A percentile compares a stretch with the other conserved stretches of the same genome.
phyloP scores from a whole-genome alignment of 2,113 vertebrate genomes.

The Pluvialis apricaria region DNA sequence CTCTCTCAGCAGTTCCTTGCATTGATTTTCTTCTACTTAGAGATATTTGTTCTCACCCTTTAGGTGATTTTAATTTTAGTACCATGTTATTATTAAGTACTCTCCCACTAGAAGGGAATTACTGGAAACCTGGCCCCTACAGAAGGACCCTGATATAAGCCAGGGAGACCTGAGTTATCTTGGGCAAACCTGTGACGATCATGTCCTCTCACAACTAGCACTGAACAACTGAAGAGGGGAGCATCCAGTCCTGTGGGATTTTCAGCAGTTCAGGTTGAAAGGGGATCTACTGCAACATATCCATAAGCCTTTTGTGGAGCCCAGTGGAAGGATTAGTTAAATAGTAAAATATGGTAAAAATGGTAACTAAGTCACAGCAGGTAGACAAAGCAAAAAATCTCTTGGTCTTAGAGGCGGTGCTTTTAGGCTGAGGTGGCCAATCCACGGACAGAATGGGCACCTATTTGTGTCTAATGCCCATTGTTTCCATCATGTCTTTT shows the following conservation, averaged over 20 bases:
- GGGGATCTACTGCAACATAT: rapidly evolving
- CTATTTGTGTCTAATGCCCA: neutral
- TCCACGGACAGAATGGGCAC: neutral
- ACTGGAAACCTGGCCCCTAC: neutral
- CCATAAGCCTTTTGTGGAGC: neutral
- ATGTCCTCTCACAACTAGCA: rapidly evolving
- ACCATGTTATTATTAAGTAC: neutral
- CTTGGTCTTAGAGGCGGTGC: neutral
- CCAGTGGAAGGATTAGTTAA: neutral
- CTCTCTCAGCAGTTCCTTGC: neutral
- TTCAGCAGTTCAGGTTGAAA: neutral
- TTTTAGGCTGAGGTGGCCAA: neutral
- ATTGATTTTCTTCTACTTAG: neutral
- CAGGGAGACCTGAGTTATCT: rapidly evolving
- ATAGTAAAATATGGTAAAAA: neutral
- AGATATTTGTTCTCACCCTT: neutral
- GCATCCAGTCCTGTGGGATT: rapidly evolving
- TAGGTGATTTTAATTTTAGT: neutral
- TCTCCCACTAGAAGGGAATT: neutral
- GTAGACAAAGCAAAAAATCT: neutral
- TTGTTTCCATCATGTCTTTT: neutral
- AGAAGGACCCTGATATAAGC: rapidly evolving
- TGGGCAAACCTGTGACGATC: neutral
- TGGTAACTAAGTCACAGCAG: neutral
- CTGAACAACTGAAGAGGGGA: neutral